phyloP scores from a whole-genome alignment of 2,113 vertebrate genomes.

The Barnardius zonarius region DNA sequence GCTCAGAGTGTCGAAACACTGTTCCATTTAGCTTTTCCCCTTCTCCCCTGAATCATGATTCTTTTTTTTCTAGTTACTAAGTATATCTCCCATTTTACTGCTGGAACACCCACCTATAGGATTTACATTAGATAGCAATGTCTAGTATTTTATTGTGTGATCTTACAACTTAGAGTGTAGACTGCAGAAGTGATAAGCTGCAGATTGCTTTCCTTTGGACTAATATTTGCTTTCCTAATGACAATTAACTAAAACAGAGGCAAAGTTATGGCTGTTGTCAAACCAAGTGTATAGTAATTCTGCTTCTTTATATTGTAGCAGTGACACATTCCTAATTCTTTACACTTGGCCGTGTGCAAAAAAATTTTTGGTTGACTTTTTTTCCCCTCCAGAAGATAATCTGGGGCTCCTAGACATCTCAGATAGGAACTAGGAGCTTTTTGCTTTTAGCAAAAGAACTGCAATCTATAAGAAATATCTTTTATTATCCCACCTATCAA shows the following conservation, averaged over 20 bases:
- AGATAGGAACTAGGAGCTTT: neutral
- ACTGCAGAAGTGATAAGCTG: neutral
- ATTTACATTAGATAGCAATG: neutral
- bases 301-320: neutral
- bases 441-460: neutral
- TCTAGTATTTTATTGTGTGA: neutral
- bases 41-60: neutral
- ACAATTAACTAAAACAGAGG: neutral
- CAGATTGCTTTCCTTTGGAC: neutral
- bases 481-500: neutral
- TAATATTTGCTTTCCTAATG: neutral
- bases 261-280: neutral
- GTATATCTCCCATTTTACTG: neutral
- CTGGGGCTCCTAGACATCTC: neutral
- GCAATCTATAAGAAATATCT: neutral
- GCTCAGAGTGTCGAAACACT: neutral
- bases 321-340: neutral
- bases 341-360: neutral
- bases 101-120: neutral
- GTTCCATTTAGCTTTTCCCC: neutral
- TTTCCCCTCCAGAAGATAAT: neutral
- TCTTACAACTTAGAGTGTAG: neutral
- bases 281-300: neutral
- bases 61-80: neutral
- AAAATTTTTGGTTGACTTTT: neutral